Conservation (phyloP, 2,888 invertebrate genomes). For the Phengaris arion region DNA sequence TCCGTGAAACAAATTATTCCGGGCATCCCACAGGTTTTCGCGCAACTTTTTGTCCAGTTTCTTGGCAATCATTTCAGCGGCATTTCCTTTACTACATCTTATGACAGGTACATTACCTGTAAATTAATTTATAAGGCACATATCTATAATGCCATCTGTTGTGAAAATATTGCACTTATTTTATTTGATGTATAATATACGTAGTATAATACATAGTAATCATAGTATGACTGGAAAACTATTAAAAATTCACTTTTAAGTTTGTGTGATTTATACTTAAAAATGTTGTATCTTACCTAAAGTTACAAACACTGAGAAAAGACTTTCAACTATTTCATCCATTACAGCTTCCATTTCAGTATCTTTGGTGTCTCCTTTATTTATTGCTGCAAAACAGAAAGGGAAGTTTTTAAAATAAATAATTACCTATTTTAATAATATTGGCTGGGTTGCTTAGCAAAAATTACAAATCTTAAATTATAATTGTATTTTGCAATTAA, state of each 20-base stretch:
- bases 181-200: neutral
- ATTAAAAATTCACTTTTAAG: no score
- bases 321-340: slow-evolving; percentile 95
- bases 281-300: slow-evolving; percentile 81
- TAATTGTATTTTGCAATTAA: no score
- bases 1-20: slow-evolving; percentile 96
- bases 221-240: no score
- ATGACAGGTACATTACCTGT: slow-evolving; percentile 92
- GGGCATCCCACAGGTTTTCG: slow-evolving; percentile 97
- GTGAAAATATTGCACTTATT: neutral
- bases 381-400: slow-evolving; percentile 84
- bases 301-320: slow-evolving; percentile 99
- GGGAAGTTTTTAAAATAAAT: slow-evolving; percentile 16
- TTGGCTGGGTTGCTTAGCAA: no score
- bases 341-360: slow-evolving; percentile 96
- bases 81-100: slow-evolving; percentile 95
- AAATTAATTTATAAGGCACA: slow-evolving; percentile 37
- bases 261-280: neutral
- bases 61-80: slow-evolving; percentile 98
- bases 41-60: slow-evolving; percentile 97
- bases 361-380: slow-evolving; percentile 95
- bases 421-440: no score
- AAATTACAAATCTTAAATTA: no score
- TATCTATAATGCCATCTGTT: neutral
- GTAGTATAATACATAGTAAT: no score